Conservation (phyloP, 2,113 vertebrate species). For the Scolopax mira region DNA sequence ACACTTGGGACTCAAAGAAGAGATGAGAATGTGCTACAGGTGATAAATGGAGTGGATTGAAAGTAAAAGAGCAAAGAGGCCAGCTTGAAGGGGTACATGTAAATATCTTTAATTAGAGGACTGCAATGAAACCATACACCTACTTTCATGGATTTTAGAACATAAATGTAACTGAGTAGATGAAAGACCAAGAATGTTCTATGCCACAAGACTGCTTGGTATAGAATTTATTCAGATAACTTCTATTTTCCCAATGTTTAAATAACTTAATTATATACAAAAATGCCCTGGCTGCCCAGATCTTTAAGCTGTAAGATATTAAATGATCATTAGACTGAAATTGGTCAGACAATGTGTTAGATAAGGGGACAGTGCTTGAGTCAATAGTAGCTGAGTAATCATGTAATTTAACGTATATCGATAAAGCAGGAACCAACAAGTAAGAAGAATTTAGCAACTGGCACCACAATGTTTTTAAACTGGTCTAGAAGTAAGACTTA, state of each 20-base stretch:
- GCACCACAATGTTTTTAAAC: background rate
- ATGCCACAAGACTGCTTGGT: background rate
- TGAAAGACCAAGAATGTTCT: background rate
- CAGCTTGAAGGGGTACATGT: background rate
- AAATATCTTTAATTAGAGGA: conserved; percentile 18
- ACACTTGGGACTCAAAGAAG: background rate
- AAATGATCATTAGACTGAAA: background rate
- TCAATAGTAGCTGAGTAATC: background rate
- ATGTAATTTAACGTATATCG: background rate
- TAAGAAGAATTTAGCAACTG: background rate
- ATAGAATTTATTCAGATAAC: background rate
- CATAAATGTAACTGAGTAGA: background rate
- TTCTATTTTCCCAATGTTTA: background rate
- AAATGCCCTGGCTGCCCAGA: background rate
- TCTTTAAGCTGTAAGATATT: background rate
- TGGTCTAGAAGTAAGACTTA: background rate
- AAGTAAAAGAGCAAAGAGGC: conserved; percentile 8
- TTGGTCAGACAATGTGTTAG: background rate
- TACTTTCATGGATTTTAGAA: background rate
- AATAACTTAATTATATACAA: background rate
- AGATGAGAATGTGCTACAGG: background rate
- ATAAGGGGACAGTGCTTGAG: background rate
- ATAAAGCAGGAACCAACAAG: background rate
- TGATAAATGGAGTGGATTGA: conserved; percentile 4
- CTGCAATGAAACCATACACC: background rate